Evolutionary conservation across 2,797 vertebrate species (phyloP).

Genomic region (Enteromius anoplus): DNA sequence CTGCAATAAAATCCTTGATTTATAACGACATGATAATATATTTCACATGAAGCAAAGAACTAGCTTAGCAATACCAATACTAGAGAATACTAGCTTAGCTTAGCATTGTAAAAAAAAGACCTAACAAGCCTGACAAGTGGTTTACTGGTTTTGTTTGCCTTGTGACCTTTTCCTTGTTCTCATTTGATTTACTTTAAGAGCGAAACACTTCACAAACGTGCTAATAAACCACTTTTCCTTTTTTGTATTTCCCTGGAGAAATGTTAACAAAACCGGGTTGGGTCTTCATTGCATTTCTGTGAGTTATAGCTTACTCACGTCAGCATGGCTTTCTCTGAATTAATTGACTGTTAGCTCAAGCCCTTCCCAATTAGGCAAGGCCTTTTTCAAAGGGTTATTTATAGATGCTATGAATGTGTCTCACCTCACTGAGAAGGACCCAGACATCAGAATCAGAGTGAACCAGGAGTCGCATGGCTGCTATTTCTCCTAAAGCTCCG

Average conservation of each 20-base stretch:
- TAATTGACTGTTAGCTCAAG: not conserved
- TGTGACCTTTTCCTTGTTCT: not conserved
- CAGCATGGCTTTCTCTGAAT: not conserved
- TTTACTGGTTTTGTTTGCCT: not conserved
- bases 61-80: too few relatives aligned
- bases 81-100: too few relatives aligned
- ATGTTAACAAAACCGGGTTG: not conserved
- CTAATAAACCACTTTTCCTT: not conserved
- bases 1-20: not conserved
- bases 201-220: not conserved
- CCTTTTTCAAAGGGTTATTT: not conserved
- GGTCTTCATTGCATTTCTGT: not conserved
- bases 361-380: not conserved
- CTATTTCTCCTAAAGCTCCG: constrained; percentile 58
- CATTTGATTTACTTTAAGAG: not conserved
- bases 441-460: constrained; percentile 67
- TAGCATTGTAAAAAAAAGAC: too few relatives aligned
- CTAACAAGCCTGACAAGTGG: not conserved
- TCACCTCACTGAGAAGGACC: constrained; percentile 75
- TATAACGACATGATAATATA: not conserved
- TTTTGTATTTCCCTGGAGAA: not conserved
- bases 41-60: not conserved
- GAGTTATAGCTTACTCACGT: not conserved
- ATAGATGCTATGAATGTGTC: not conserved
- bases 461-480: constrained; percentile 69